A percentile compares a stretch with the other conserved stretches of the same genome.
These are phyloP conservation scores for Gavialis gangeticus DNA, from an alignment of 2,113 vertebrate genomes.

Conservation along the genomic window DNA sequence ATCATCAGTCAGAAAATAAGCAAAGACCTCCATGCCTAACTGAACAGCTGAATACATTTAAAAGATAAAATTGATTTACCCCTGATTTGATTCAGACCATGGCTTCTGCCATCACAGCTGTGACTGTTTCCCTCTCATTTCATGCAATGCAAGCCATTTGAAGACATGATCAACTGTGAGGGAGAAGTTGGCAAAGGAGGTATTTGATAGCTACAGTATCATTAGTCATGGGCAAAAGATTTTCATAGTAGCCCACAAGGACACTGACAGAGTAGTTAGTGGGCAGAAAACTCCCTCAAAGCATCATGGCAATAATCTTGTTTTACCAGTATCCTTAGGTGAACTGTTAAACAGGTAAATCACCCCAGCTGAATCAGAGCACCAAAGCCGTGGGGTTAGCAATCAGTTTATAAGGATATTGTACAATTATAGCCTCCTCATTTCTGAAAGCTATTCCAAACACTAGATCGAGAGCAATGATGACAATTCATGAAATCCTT, in stretches of 20 bases:
- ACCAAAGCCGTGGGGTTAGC: not conserved
- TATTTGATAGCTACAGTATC: not conserved
- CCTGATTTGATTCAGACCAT: constrained; percentile 11
- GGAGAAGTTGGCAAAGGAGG: constrained; percentile 19
- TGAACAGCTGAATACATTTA: constrained; percentile 21
- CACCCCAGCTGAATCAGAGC: not conserved
- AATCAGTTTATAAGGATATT: not conserved
- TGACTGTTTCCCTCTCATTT: constrained; percentile 58
- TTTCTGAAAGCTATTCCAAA: not conserved
- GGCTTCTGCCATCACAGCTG: constrained; percentile 40
- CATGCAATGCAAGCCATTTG: not conserved
- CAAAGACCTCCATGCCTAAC: not conserved
- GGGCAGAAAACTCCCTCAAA: not conserved
- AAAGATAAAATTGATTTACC: not conserved
- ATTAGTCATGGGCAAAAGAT: not conserved
- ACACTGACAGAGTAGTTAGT: not conserved
- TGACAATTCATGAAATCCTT: not conserved
- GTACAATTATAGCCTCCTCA: not conserved
- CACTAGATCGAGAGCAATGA: not conserved
- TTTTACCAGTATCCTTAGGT: not conserved
- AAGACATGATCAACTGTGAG: constrained; percentile 3
- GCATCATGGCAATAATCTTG: not conserved
- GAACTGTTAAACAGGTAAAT: not conserved
- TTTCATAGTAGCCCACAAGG: not conserved
- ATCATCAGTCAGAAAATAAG: constrained; percentile 6